Percentiles rank a stretch among this genome's conserved stretches.
Conservation (phyloP, 1,140 invertebrate species). For the Zaprionus taronus region DNA sequence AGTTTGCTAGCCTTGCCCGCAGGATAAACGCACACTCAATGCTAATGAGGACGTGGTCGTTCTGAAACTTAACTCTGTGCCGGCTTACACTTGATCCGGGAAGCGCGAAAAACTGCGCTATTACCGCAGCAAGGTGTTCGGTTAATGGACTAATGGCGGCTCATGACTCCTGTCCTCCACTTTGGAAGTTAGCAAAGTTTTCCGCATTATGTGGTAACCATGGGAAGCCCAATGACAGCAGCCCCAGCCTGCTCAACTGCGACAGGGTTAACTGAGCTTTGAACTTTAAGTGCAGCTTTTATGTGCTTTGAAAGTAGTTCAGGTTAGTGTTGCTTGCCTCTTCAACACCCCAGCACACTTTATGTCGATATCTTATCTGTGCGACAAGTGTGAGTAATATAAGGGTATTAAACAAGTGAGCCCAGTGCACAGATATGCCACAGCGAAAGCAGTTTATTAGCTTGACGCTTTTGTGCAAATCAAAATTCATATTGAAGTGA, state of each 20-base stretch:
- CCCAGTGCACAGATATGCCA: neutral
- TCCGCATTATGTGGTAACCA: slow-evolving; percentile 8
- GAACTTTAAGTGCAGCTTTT: slow-evolving; percentile 3
- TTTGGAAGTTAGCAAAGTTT: slow-evolving; percentile 17
- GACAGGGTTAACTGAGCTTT: neutral
- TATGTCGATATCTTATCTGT: neutral
- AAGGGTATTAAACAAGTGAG: neutral
- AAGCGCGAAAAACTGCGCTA: slow-evolving; percentile 17
- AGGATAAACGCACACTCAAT: slow-evolving; percentile 34
- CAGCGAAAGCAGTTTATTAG: neutral
- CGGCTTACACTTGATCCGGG: slow-evolving; percentile 8
- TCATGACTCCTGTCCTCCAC: neutral
- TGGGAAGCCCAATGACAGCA: neutral
- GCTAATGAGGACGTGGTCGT: slow-evolving; percentile 44
- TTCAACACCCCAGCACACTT: neutral
- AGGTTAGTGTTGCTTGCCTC: neutral
- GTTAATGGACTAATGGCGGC: slow-evolving; percentile 39
- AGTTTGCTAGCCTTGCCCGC: neutral
- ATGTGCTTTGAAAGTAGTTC: neutral
- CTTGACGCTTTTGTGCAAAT: slow-evolving; percentile 10
- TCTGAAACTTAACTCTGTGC: slow-evolving; percentile 32
- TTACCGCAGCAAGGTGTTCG: slow-evolving; percentile 38
- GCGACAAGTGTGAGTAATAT: neutral
- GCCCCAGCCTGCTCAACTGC: neutral
- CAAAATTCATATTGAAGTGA: slow-evolving; percentile 18